Base-by-base conservation (phyloP, 2,797 vertebrate species). In the Bradypus variegatus region DNA sequence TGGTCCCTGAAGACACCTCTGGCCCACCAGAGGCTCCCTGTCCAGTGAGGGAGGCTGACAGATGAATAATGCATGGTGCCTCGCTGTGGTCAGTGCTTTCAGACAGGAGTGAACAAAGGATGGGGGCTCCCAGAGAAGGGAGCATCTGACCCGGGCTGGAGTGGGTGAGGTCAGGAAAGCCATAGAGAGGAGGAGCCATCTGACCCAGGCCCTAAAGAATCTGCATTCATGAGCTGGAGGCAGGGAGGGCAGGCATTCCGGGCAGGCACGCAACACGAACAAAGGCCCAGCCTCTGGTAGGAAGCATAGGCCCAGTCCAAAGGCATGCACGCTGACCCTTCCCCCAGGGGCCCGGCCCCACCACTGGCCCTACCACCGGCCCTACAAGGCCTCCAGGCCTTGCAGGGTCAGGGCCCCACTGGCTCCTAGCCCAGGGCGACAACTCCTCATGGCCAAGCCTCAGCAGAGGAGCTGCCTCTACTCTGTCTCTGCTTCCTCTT, bases 81-180 rank as follows among this genome's bases (percentile, higher is more conserved):
- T 78, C 0, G 1, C 77, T 53, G 69, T 8, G 6, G 58, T 48
- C 27, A n/a, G 87, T 14, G 10, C 64, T 90, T 93, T 83, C 77
- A 80, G 84, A 45, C 64, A 87, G 45, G 33, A 72, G 70, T 31
- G 14, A 81, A 93, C 91, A 91, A 86, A 89, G 81, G 48, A 69
- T 55, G 0, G 2, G 48, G 67, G 70, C 36, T 86, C 48, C 12
- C 76, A 91, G 29, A 84, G 60, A 83, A 83, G 53, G 48, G 15
- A 88, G 75, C 58, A 36, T 75, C 70, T 85, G 91, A 84, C 67
- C 77, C 38, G 36, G 50, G 67, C 64, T 70, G 58, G n/a, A 75
- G 33, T 25, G 14, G 13, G 50, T 25, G 45, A 77, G 86, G 80
- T 45, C 50, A 73, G 84, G 84, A 70, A 79, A 90, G 79, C 36